Percentiles rank a stretch among this genome's conserved stretches.
phyloP scores from a whole-genome alignment of 30 jellyfish, hydroid and myxozoan species.

The Aurelia aurita region DNA sequence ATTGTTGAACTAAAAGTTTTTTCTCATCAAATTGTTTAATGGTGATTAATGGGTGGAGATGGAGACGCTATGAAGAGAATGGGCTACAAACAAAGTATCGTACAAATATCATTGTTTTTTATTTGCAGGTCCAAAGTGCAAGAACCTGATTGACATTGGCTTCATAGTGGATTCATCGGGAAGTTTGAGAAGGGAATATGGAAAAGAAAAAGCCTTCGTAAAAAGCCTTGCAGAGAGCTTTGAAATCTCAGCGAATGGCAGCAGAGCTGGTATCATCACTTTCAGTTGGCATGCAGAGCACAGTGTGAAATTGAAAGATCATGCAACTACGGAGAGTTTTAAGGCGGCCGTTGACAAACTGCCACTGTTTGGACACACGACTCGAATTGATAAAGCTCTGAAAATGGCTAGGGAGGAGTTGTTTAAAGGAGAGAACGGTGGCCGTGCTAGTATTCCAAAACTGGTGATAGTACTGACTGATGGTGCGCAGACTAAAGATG shows the following conservation, averaged over 20 bases:
- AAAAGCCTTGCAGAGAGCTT: constrained; percentile 72
- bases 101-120: neutral
- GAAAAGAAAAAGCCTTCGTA: constrained; percentile 87
- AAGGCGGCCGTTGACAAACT: constrained; percentile 78
- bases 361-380: constrained; percentile 83
- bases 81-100: too few relatives aligned
- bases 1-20: too few relatives aligned
- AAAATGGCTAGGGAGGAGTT: constrained; percentile 66
- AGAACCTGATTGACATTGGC: constrained; percentile 60
- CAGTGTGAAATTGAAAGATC: constrained; percentile 67
- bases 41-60: too few relatives aligned
- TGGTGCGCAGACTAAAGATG: constrained; percentile 87
- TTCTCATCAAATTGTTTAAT: too few relatives aligned
- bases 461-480: constrained; percentile 81
- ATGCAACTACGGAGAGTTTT: constrained; percentile 38
- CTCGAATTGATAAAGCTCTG: constrained; percentile 90
- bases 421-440: constrained; percentile 64
- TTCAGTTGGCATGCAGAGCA: constrained; percentile 86
- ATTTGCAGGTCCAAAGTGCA: neutral
- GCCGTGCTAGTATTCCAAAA: constrained; percentile 66
- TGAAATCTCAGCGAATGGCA: constrained; percentile 63
- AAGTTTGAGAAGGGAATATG: constrained; percentile 69
- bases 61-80: too few relatives aligned
- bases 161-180: constrained; percentile 91
- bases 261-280: constrained; percentile 86